Base-by-base conservation (phyloP, 2,113 vertebrate species). In the Shinisaurus crocodilurus region DNA sequence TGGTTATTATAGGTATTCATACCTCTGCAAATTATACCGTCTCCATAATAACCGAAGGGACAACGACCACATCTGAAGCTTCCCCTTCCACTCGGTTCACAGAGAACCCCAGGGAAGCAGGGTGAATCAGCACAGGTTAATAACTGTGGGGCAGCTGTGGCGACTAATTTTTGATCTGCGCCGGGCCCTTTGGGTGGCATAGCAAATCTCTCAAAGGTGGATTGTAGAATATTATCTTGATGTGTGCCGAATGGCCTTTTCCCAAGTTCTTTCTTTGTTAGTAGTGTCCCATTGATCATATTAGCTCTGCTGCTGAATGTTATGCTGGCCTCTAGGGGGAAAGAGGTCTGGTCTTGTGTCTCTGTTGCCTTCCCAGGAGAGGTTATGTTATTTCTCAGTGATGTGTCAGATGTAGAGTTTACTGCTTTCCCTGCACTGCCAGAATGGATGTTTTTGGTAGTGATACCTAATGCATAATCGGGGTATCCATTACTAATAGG, bases 21-120 rank as follows among this genome's bases (percentile, higher is more conserved):
- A 99, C 98, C 98, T 98, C 95, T 98, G 94, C 98, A 99, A 25
- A 54, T 93, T 89, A 97, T 85, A 91, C 98, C 98, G 91, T 99
- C 96, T 85, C 98, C 97, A 0, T 96, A 97, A 93, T 98, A 99
- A 3, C 98, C 98, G 0, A 93, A 94, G 0, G 98, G 98, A 91
- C 98, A 99, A 93, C 6, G 96, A 15, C 98, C 97, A 3, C 98
- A 99, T 87, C 79, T 97, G 89, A 97, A 94, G 9, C 92, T 95
- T 79, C 97, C 97, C 18, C 96, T 92, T 0, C 12, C 65, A 23
- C 87, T 92, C 87, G 97, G 92, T 86, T 98, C 95, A 96, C 98
- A 99, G 75, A 95, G 87, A 79, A 98, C 98, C 0, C 97, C 98
- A 3, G 96, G 96, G 93, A 98, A 99, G 95, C 98, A 99, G n/a